Evolutionary conservation across 2,113 vertebrate species (phyloP).

Genomic region (Lutjanus erythropterus): DNA sequence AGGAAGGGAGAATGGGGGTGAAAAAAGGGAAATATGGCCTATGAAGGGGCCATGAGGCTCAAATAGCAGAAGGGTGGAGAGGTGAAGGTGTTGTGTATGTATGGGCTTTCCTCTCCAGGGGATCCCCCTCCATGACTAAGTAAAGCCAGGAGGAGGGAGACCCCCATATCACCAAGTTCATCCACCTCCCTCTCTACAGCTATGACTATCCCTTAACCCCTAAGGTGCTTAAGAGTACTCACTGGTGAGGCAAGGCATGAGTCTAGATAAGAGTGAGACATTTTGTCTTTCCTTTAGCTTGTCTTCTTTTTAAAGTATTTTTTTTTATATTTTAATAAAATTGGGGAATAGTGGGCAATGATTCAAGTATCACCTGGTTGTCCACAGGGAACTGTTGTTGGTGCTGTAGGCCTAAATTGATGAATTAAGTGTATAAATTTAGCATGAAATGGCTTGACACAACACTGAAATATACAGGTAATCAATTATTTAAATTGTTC

Average conservation of each 20-base stretch:
- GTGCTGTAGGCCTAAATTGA: not conserved
- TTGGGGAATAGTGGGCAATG: too few relatives aligned
- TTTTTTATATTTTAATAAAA: not conserved
- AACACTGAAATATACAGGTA: too few relatives aligned
- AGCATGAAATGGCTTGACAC: too few relatives aligned
- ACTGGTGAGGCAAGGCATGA: not conserved
- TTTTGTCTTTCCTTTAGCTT: not conserved
- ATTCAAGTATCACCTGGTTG: not conserved
- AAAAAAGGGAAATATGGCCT: constrained; percentile 41
- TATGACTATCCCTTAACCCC: constrained; percentile 20
- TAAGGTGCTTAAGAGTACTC: constrained; percentile 31
- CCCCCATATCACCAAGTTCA: constrained; percentile 59
- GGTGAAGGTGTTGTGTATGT: constrained; percentile 45
- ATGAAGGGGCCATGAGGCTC: constrained; percentile 53
- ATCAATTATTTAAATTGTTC: too few relatives aligned
- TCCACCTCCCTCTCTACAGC: constrained; percentile 32
- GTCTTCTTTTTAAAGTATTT: not conserved
- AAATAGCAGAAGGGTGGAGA: constrained; percentile 40
- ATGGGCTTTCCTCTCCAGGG: constrained; percentile 66
- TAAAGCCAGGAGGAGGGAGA: constrained; percentile 68
- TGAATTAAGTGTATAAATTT: not conserved
- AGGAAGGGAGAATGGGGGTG: constrained; percentile 21
- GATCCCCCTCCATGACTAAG: constrained; percentile 71
- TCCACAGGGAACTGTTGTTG: not conserved
- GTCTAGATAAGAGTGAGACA: not conserved